Conservation (phyloP, 1,140 invertebrate genomes). For the Probaryconus sp. region DNA sequence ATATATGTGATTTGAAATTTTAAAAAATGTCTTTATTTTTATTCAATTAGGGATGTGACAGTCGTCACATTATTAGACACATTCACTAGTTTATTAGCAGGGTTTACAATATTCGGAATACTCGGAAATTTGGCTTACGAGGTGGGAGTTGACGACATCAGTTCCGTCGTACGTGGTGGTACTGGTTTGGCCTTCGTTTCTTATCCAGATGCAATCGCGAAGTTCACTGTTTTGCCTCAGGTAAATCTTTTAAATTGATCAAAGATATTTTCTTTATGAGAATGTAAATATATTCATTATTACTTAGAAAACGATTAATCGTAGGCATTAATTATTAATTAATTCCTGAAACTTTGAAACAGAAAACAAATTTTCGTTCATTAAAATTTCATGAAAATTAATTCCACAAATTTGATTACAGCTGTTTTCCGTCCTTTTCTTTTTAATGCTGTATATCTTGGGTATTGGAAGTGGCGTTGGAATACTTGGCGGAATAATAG, state of each 20-base stretch:
- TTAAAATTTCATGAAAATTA: too few relatives aligned
- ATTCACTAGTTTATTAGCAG: slow-evolving; percentile 81
- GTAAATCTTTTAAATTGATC: slow-evolving; percentile 68
- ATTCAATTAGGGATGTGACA: slow-evolving; percentile 74
- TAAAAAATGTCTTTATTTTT: neutral
- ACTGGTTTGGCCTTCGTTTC: slow-evolving; percentile 90
- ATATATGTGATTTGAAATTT: neutral
- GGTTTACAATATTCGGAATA: slow-evolving; percentile 85
- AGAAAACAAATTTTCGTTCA: too few relatives aligned
- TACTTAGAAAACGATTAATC: neutral
- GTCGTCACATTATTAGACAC: slow-evolving; percentile 78
- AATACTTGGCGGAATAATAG: slow-evolving; percentile 83
- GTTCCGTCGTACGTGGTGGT: slow-evolving; percentile 82
- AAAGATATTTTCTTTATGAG: too few relatives aligned
- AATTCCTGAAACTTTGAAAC: too few relatives aligned
- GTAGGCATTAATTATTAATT: slow-evolving; percentile 5
- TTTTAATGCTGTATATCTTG: slow-evolving; percentile 90
- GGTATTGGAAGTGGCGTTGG: slow-evolving; percentile 89
- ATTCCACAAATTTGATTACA: slow-evolving; percentile 72
- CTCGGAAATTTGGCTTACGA: slow-evolving; percentile 86
- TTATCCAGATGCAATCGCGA: slow-evolving; percentile 93
- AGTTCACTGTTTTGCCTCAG: slow-evolving; percentile 87
- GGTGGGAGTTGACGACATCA: slow-evolving; percentile 79
- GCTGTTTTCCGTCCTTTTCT: slow-evolving; percentile 92
- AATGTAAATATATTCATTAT: too few relatives aligned